Evolutionary conservation across 2,113 vertebrate species (phyloP), one percentile per base, ranked within the genome.

Genomic region (Gopherus evgoodei): DNA sequence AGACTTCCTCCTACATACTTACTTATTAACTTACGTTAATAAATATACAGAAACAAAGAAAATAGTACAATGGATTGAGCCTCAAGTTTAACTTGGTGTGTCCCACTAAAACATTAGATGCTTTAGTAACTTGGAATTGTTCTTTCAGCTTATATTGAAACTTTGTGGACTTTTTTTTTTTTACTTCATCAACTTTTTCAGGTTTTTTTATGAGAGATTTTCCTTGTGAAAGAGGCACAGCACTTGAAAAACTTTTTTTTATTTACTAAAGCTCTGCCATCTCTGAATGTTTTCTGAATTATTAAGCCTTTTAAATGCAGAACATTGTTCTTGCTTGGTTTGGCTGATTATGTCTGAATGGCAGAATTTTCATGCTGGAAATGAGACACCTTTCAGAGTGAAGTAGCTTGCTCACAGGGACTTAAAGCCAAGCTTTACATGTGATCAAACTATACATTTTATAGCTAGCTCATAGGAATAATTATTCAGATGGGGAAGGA

Each of bases 271-370:
- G 11, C 90, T 95, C 82, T 80, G 81, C 96, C 97, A 88, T 94
- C 62, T 87, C 90, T 95, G 22, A 11, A 82, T 93, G 90, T 97
- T 95, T 96, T 97, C 92, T 97, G 96, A 96, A 95, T 98, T 96
- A 91, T 86, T 95, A 92, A 97, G 83, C 86, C 93, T 49, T 96
- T 97, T 96, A 95, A 93, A 95, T 93, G 89, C 87, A 93, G 97
- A 97, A 93, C 90, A 54, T 59, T 90, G 86, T 96, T 96, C 69
- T 95, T 91, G 93, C 49, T 96, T 97, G 69, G 82, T 93, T 97
- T 94, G 96, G 38, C 92, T 94, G 93, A 83, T 97, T 97, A 84
- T 78, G 38, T 95, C 91, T 91, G 94, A 49, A 89, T 97, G 91
- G 89, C 65, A 95, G 62, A 84, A 87, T 97, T 97, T 91, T 96